Conservation (phyloP, 2,113 vertebrate species). For the Chaetorhynchus papuensis region DNA sequence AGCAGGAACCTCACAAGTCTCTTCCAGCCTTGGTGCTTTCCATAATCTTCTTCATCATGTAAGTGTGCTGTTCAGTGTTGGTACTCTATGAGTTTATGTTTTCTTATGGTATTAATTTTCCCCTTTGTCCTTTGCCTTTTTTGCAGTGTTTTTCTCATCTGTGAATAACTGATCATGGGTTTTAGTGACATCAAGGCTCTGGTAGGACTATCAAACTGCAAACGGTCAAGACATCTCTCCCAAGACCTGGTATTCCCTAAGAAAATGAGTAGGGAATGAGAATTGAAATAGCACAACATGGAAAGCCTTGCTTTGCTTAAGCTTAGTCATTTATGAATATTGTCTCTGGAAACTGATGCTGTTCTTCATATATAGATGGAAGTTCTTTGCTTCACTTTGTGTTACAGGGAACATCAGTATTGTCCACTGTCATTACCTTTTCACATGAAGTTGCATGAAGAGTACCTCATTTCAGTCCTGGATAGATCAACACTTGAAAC, state of each 20-base stretch:
- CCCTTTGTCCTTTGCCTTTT: neutral
- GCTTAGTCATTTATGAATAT: neutral
- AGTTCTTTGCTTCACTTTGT: neutral
- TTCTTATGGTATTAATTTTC: neutral
- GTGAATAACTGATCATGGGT: neutral
- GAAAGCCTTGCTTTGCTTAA: neutral
- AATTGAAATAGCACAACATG: neutral
- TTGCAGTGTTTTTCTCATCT: neutral
- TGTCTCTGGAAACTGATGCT: neutral
- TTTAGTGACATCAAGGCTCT: neutral
- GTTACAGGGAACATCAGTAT: neutral
- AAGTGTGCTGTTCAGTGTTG: neutral
- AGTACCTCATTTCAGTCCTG: neutral
- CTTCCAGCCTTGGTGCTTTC: neutral
- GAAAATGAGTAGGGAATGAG: neutral
- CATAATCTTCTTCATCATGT: neutral
- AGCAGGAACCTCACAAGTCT: neutral
- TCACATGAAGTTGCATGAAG: neutral
- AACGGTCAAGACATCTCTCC: neutral
- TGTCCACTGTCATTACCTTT: neutral
- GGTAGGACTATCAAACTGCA: neutral
- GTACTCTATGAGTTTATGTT: neutral
- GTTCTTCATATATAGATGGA: neutral
- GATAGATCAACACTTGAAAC: neutral
- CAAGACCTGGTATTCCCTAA: neutral